Evolutionary conservation across 2,888 invertebrate species (phyloP).

Genomic region (Perdita meconis): DNA sequence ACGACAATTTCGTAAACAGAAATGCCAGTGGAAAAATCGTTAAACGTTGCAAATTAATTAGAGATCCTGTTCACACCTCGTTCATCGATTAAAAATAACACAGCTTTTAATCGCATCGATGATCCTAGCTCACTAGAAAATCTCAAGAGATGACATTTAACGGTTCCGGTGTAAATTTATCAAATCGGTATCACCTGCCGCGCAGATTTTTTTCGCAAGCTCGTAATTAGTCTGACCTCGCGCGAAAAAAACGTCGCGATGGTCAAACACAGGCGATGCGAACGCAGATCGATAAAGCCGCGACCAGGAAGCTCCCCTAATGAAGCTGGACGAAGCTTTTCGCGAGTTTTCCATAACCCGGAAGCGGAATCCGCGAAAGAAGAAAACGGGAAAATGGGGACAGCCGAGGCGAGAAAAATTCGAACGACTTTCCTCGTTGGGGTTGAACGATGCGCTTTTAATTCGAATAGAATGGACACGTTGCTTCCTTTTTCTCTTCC

Average conservation of each 20-base stretch:
- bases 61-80: no score
- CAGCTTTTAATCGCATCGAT: no score
- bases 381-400: neutral
- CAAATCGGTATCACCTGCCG: neutral
- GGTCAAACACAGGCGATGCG: constrained; percentile 41
- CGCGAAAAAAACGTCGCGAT: constrained; percentile 19
- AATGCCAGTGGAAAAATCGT: no score
- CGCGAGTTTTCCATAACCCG: constrained; percentile 5
- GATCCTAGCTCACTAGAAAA: no score
- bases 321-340: constrained; percentile 37
- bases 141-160: constrained; percentile 16
- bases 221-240: constrained; percentile 42
- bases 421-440: neutral
- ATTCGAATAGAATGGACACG: neutral
- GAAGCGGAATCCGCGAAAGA: constrained; percentile 2
- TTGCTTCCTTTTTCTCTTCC: neutral
- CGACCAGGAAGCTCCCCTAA: constrained; percentile 43
- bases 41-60: no score
- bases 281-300: constrained; percentile 47
- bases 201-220: constrained; percentile 2
- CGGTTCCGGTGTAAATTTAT: constrained; percentile 12
- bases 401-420: neutral
- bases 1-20: no score
- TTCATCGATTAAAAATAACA: no score
- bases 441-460: neutral